Conservation (phyloP, 1,140 invertebrate genomes). For the Lamellibrachia luymesi region DNA sequence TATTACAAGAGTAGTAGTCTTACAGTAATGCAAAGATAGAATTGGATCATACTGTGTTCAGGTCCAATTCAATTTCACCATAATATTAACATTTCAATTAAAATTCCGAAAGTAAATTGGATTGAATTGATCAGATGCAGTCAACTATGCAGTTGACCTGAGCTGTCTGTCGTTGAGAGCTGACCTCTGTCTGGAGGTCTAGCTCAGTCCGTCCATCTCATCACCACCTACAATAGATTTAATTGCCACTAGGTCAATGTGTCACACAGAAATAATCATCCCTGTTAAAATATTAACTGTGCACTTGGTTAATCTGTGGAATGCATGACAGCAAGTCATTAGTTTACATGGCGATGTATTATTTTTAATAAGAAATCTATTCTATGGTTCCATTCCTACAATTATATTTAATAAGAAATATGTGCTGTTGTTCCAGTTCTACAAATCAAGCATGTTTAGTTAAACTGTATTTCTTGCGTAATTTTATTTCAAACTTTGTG, state of each 20-base stretch:
- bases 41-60: background rate
- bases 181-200: background rate
- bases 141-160: background rate
- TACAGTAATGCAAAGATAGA: too few species aligned
- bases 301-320: background rate
- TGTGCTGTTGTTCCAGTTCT: too few species aligned
- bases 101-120: background rate
- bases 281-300: slow-evolving; percentile 1
- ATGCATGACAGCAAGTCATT: background rate
- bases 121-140: background rate
- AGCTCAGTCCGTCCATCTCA: background rate
- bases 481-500: too few species aligned
- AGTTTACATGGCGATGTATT: background rate
- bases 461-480: too few species aligned
- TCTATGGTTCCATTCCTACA: too few species aligned
- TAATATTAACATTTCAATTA: too few species aligned
- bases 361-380: background rate
- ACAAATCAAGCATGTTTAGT: too few species aligned
- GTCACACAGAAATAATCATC: background rate
- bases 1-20: too few species aligned
- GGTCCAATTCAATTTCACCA: background rate
- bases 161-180: too few species aligned
- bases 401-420: too few species aligned
- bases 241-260: background rate
- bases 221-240: background rate